A percentile compares a stretch with the other conserved stretches of the same genome.
phyloP scores from a whole-genome alignment of 2,888 invertebrate genomes.

The Ypsolopha scabrella region DNA sequence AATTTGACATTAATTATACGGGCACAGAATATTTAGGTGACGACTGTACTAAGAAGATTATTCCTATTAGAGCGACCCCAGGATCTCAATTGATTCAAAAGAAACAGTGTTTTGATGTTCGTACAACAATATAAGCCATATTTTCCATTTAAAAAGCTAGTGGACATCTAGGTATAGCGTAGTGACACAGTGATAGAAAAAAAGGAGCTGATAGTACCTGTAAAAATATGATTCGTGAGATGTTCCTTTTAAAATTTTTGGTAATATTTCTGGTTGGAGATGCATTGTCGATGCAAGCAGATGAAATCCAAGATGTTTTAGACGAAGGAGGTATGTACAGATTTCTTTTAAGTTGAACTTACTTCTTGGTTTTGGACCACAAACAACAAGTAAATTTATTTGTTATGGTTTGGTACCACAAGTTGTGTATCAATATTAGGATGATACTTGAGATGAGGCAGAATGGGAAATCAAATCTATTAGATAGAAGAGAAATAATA shows the following conservation, averaged over 20 bases:
- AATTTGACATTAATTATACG: too few species aligned
- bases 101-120: conserved; percentile 39
- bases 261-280: conserved; percentile 23
- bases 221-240: background rate
- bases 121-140: conserved; percentile 39
- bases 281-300: conserved; percentile 25
- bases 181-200: background rate
- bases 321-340: conserved; percentile 35
- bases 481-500: background rate
- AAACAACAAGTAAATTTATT: too few species aligned
- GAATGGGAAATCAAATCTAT: too few species aligned
- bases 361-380: too few species aligned
- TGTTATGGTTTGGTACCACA: too few species aligned
- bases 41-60: conserved; percentile 43
- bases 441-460: too few species aligned
- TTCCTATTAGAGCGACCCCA: conserved; percentile 41
- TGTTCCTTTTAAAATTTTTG: conserved; percentile 15
- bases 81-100: conserved; percentile 52
- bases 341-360: too few species aligned
- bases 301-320: conserved; percentile 34
- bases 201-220: background rate
- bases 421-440: too few species aligned
- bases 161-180: background rate
- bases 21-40: conserved; percentile 12
- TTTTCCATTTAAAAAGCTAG: conserved; percentile 20